Base-by-base conservation (phyloP, 1,140 invertebrate genomes). In the Asbolus verrucosus region DNA sequence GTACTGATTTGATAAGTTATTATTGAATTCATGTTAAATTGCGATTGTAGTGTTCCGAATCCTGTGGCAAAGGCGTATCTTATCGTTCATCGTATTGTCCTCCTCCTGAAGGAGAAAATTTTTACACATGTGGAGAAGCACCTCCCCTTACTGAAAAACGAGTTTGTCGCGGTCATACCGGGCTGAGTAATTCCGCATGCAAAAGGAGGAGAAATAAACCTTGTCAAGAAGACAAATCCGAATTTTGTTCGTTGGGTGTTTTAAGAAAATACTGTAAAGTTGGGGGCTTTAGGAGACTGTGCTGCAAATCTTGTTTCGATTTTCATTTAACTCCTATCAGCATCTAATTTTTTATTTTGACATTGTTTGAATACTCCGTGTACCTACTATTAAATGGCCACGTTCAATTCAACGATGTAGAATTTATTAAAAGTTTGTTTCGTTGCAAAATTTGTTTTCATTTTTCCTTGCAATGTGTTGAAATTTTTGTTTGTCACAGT, bases 11-110 rank as follows among this genome's bases (percentile, higher is more conserved):
- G n/a, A n/a, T n/a, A n/a, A n/a, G 2, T 6, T 39, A 1, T 39
- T 9, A 38, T 14, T 46, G 6, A 15, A 43, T 66, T 46, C 14
- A 41, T n/a, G n/a, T n/a, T n/a, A n/a, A n/a, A n/a, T n/a, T n/a
- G n/a, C n/a, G n/a, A n/a, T 67, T 69, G 1, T 77, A 95, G 93
- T 95, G 93, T 82, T 94, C 92, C 0, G 82, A 85, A 30, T 87
- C 85, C 4, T 95, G 94, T 82, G 92, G 92, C 0, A 82, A 84
- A 60, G 93, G 93, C 0, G 75, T 88, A 1, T 88, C 91, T 31
- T 83, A 83, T 0, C 83, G 92, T 6, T 83, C 84, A 4, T 86
- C 92, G 0, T 81, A 83, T 0, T 95, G 94, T 80, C 87, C 89
- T 9, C 82, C 84, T 1, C 54, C 81, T 2, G 75, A 84, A 41